Evolutionary conservation across 2,888 invertebrate genomes (phyloP).

Genomic region (Scaptomyza cyrtandrae): DNA sequence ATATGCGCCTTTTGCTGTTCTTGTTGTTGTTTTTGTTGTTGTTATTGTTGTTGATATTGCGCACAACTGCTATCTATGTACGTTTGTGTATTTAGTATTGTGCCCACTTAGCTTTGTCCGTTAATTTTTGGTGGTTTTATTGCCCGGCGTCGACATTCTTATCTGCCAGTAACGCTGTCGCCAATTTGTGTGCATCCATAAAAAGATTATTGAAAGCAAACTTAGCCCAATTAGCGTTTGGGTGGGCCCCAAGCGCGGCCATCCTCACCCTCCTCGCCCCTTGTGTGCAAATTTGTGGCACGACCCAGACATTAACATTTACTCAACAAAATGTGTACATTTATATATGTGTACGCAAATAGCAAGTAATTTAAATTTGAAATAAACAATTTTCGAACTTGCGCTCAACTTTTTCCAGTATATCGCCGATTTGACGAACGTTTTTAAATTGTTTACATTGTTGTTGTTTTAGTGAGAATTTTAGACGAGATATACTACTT

Average conservation of each 20-base stretch:
- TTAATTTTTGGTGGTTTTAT: conserved; percentile 65
- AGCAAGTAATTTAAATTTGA: conserved; percentile 38
- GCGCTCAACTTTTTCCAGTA: conserved; percentile 26
- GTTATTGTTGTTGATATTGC: conserved; percentile 33
- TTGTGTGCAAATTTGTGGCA: conserved; percentile 35
- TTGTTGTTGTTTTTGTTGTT: conserved; percentile 24
- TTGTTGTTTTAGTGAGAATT: neutral
- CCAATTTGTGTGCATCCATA: conserved; percentile 60
- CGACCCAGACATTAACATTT: conserved; percentile 39
- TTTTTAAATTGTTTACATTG: neutral
- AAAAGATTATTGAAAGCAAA: conserved; percentile 65
- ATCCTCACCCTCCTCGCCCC: conserved; percentile 11
- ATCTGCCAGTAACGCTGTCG: conserved; percentile 43
- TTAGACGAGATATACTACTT: neutral
- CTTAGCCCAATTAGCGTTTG: conserved; percentile 53
- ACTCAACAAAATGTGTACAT: conserved; percentile 8
- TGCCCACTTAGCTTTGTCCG: conserved; percentile 49
- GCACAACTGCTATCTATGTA: conserved; percentile 42
- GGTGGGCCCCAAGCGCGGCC: conserved; percentile 41
- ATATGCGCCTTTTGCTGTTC: conserved; percentile 10
- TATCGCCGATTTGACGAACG: neutral
- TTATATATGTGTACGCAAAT: conserved; percentile 21
- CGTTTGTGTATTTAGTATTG: conserved; percentile 15
- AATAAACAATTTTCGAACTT: conserved; percentile 31
- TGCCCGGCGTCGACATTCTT: conserved; percentile 61